Conservation (phyloP, 1,140 invertebrate genomes). For the Armadillidium nasatum region DNA sequence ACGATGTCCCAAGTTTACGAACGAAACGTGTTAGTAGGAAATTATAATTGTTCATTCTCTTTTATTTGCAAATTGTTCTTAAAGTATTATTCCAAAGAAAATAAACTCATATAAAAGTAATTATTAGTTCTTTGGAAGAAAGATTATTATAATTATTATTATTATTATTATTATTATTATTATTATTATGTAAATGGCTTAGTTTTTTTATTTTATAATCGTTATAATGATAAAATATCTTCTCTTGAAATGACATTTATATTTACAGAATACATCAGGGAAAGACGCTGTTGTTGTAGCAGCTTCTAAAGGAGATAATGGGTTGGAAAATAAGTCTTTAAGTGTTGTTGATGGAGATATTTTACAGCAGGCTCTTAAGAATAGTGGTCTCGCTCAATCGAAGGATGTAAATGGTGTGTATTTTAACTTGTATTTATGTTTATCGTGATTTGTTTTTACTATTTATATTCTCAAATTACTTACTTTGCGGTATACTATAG, state of each 20-base stretch:
- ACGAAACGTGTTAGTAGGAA: too few relatives aligned
- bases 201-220: neutral
- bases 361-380: slow-evolving; percentile 58
- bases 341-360: slow-evolving; percentile 52
- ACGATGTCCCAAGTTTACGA: too few relatives aligned
- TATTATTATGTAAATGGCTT: neutral
- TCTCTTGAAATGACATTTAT: slow-evolving; percentile 43
- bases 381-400: slow-evolving; percentile 54
- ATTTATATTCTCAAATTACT: too few relatives aligned
- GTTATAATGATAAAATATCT: slow-evolving; percentile 47
- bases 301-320: too few relatives aligned
- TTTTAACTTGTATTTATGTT: too few relatives aligned
- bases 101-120: too few relatives aligned
- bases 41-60: too few relatives aligned
- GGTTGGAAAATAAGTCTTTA: neutral
- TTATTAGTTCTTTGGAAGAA: neutral
- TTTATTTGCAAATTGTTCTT: too few relatives aligned
- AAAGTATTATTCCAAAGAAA: too few relatives aligned
- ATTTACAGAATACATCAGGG: neutral
- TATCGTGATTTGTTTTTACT: too few relatives aligned
- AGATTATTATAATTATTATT: neutral
- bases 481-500: too few relatives aligned
- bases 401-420: slow-evolving; percentile 23
- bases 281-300: neutral
- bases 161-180: too few relatives aligned